phyloP scores from a whole-genome alignment of 2,888 invertebrate species.

The Tetranychus piercei region DNA sequence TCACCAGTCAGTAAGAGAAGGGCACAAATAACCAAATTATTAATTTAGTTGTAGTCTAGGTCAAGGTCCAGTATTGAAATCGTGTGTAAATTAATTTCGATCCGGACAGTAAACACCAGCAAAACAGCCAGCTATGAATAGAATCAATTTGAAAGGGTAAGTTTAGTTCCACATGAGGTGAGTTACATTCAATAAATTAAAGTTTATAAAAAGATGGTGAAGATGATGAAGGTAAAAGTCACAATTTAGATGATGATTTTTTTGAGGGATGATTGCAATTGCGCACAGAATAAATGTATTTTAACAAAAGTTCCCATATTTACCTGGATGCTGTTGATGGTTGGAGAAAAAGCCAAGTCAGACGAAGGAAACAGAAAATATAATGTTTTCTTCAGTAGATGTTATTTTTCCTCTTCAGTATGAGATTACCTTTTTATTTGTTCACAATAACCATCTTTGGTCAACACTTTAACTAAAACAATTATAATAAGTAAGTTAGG shows the following conservation, averaged over 20 bases:
- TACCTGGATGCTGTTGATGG: neutral
- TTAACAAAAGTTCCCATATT: neutral
- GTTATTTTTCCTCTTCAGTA: no score
- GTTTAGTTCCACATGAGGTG: neutral
- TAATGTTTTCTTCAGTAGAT: no score
- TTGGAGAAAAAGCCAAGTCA: neutral
- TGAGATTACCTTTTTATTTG: no score
- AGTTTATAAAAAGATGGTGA: neutral
- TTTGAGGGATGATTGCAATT: neutral
- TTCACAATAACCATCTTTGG: no score
- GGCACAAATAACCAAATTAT: neutral
- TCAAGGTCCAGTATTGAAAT: neutral
- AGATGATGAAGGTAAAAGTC: neutral
- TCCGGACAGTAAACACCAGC: neutral
- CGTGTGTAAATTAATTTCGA: neutral
- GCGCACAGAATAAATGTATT: neutral
- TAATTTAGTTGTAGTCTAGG: neutral
- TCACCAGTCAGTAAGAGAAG: no score
- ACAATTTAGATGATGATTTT: neutral
- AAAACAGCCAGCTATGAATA: neutral
- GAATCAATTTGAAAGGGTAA: neutral
- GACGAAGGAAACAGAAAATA: no score
- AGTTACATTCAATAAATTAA: neutral
- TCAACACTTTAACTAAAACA: no score
- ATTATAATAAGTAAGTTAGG: no score